phyloP scores from a whole-genome alignment of 2,113 vertebrate species.

The Galemys pyrenaicus region DNA sequence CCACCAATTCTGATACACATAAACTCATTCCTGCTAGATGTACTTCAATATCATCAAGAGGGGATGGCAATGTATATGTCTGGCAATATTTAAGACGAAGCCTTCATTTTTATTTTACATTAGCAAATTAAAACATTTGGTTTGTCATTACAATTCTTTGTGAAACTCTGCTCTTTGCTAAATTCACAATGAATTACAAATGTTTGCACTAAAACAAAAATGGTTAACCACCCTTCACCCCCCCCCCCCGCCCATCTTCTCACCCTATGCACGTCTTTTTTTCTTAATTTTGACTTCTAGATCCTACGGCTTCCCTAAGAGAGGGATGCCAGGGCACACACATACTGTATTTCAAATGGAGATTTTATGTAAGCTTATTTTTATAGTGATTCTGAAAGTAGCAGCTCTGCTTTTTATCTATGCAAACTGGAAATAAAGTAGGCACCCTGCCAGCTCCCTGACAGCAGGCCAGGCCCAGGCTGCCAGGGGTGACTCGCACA shows the following conservation, averaged over 20 bases:
- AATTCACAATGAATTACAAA: slow-evolving; percentile 70
- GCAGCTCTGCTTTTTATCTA: slow-evolving; percentile 74
- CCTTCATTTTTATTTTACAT: slow-evolving; percentile 52
- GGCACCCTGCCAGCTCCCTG: slow-evolving; percentile 80
- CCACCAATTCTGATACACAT: slow-evolving; percentile 85
- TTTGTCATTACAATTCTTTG: slow-evolving; percentile 52
- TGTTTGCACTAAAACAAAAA: slow-evolving; percentile 56
- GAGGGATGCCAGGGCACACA: slow-evolving; percentile 21
- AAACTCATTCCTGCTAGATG: slow-evolving; percentile 87
- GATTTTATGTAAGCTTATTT: slow-evolving; percentile 82
- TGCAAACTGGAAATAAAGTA: slow-evolving; percentile 78
- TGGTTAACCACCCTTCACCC: not conserved
- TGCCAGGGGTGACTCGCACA: slow-evolving; percentile 88
- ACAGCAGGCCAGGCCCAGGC: slow-evolving; percentile 83
- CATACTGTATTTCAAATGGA: slow-evolving; percentile 70
- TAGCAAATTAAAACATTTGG: slow-evolving; percentile 36
- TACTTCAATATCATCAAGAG: slow-evolving; percentile 66
- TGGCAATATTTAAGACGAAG: not conserved
- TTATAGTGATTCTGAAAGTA: slow-evolving; percentile 64
- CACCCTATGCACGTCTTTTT: not conserved
- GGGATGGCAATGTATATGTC: not conserved
- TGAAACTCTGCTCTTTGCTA: slow-evolving; percentile 37
- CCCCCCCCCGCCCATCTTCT: not conserved
- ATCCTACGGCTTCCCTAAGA: slow-evolving; percentile 51
- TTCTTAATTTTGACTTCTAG: slow-evolving; percentile 63